These are phyloP conservation scores for Heliconius eleuchia DNA, from an alignment of 1,140 invertebrate genomes.

Conservation along the genomic window DNA sequence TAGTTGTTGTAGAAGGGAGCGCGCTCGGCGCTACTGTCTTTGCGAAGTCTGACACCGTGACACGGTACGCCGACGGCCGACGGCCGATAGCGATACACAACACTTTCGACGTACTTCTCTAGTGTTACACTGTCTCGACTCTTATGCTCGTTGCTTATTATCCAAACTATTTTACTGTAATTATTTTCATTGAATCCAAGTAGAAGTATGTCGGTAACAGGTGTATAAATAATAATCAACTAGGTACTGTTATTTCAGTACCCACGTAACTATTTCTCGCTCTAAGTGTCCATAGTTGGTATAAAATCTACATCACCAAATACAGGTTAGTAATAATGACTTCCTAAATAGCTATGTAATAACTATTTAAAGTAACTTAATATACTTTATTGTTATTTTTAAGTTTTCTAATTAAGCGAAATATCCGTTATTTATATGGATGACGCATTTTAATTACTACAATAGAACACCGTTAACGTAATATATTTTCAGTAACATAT, in stretches of 20 bases:
- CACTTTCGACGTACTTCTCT: neutral
- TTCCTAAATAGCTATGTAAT: neutral
- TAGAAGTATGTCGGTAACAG: slow-evolving; percentile 41
- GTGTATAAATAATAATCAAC: slow-evolving; percentile 51
- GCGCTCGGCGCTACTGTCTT: slow-evolving; percentile 4
- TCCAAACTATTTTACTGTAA: no score
- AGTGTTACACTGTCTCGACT: neutral
- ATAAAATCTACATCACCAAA: slow-evolving; percentile 6
- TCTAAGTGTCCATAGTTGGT: slow-evolving; percentile 18
- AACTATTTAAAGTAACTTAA: neutral
- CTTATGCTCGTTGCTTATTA: no score
- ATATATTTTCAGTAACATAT: neutral
- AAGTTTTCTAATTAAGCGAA: neutral
- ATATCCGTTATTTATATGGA: neutral
- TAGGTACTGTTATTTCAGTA: slow-evolving; percentile 56
- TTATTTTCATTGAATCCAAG: neutral
- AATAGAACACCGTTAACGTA: neutral
- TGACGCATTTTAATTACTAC: neutral
- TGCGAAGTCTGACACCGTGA: neutral
- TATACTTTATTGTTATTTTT: neutral
- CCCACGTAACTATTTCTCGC: slow-evolving; percentile 39
- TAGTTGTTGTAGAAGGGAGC: neutral
- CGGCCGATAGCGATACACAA: no score
- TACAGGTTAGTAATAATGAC: slow-evolving; percentile 21
- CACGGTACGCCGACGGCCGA: neutral